Base-by-base conservation (phyloP, 2,797 vertebrate species). In the Botia almorhae region DNA sequence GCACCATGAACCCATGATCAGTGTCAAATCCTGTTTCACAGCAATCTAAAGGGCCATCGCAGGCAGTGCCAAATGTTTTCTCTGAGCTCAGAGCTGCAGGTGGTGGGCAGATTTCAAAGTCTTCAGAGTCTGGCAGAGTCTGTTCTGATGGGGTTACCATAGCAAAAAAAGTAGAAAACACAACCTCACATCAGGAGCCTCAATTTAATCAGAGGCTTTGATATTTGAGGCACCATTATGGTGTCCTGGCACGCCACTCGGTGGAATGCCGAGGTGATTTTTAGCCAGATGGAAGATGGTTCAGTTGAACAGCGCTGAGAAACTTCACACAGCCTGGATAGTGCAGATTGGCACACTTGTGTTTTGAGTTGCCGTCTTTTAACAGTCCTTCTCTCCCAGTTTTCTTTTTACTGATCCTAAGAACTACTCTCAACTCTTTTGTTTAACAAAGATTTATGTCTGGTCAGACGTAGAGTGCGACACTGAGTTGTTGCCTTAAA, bases 381-480 rank as follows among this genome's bases (percentile, higher is more conserved):
- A 72, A 65, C 50, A 68, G 64, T 81, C 70, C 81, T 69, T 71
- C 69, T 39, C n/a, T 77, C 68, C 68, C 43, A 36, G 53, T 64
- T 60, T 23, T 70, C 80, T 72, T 83, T 64, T 72, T 51, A 69
- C 73, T 64, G 83, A 74, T 64, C 69, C 83, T 85, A 74, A 69
- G 61, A 71, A 73, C 68, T 67, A 79, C 70, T 73, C 82, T 81
- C 71, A 26, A 71, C 78, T 74, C 78, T 85, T 85, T 83, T 85
- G 84, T 86, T 87, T 82, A 83, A 83, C 69, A 86, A 82, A 84
- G 82, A 83, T 81, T 78, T 84, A 81, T 78, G 83, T 77, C 79
- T 74, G 75, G 68, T 69, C 81, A 58, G 76, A 67, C 78, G 64
- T 14, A 39, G 69, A 82, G 81, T 63, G 82, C 75, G 84, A 85